Evolutionary conservation across 2,888 invertebrate genomes (phyloP), one percentile per base, ranked within the genome.

Genomic region (Drosophila lacicola): DNA sequence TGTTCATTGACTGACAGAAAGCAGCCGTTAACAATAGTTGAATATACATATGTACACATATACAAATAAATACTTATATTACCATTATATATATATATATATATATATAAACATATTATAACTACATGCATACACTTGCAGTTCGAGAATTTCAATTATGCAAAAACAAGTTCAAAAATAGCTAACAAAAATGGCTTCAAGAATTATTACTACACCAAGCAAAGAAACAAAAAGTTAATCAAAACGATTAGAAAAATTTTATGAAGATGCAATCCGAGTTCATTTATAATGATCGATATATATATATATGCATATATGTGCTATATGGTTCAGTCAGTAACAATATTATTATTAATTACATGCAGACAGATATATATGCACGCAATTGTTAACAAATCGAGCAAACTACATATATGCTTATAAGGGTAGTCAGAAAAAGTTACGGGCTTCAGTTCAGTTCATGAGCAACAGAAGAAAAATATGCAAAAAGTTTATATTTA

Each of bases 121-220:
- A 17, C 2, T 17, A 37, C 1, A 29, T 33, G 29, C 47, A 45
- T 60, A 68, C 71, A 58, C 66, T 89, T 86, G 74, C 85, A 86
- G 89, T 82, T 84, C 70, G 76, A 84, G 73, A 78, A 75, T 70
- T 75, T 77, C 53, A 78, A 78, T 88, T 76, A 70, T 67, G 70
- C 69, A 62, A 82, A 72, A 29, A 54, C 51, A 49, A 67, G 70
- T 71, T 73, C 70, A 45, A 70, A 68, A 42, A 37, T 19, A 62
- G 37, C 42, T 46, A 79, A 51, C 33, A 65, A 67, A 9, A 77
- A 66, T 51, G 67, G 78, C 74, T 74, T 68, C 73, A 80, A 55
- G 51, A 71, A 73, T 68, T 69, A 64, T 64, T 79, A 80, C 67
- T 58, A 68, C 42, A 41, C 54, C 51, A 80, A 64, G 73, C 70